phyloP scores from a whole-genome alignment of 2,797 vertebrate genomes.

The Gymnocypris eckloni region DNA sequence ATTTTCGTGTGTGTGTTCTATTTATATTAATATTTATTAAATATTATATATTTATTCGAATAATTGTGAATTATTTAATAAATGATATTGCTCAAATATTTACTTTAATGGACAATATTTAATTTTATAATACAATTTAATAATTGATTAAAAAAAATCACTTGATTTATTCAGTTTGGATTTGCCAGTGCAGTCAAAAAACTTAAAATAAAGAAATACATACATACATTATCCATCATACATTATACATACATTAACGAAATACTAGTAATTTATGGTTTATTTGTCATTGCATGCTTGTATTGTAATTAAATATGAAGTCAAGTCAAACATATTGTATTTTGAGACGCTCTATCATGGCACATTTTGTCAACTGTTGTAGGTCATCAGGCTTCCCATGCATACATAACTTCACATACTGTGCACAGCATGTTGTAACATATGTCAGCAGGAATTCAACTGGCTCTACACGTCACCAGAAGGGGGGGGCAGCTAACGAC shows the following conservation, averaged over 20 bases:
- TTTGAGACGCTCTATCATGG: background rate
- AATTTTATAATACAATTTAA: background rate
- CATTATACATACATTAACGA: too few relatives aligned
- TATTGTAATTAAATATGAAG: background rate
- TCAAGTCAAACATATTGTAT: background rate
- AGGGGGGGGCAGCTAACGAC: too few relatives aligned
- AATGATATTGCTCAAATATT: background rate
- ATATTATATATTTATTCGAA: background rate
- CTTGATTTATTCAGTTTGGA: background rate
- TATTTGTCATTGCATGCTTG: background rate
- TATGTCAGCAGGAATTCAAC: too few relatives aligned
- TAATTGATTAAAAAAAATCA: too few relatives aligned
- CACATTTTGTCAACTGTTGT: conserved; percentile 4
- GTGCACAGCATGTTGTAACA: background rate
- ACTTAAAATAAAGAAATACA: background rate
- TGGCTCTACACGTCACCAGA: too few relatives aligned
- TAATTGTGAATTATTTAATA: background rate
- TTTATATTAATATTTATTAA: background rate
- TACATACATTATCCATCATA: too few relatives aligned
- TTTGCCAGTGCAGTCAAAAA: background rate
- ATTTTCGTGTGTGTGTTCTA: too few relatives aligned
- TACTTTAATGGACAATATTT: too few relatives aligned
- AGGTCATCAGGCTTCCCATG: background rate
- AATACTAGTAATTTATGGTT: background rate
- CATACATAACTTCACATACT: background rate